Evolutionary conservation across 2,888 invertebrate genomes (phyloP).

Genomic region (Luffia ferchaultella): DNA sequence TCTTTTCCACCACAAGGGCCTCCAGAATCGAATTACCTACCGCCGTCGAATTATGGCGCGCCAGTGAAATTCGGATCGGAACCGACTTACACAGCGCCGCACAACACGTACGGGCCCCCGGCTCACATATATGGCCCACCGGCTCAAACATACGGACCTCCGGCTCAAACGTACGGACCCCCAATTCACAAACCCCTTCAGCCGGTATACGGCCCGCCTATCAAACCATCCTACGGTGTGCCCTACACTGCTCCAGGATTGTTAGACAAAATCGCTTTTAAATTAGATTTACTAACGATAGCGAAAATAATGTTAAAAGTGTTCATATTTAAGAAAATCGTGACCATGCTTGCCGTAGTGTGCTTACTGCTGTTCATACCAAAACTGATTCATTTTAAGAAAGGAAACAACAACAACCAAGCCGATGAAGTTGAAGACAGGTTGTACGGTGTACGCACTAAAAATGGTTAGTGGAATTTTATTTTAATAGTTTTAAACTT

Average conservation of each 20-base stretch:
- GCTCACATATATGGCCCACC: constrained; percentile 42
- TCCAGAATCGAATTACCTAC: constrained; percentile 25
- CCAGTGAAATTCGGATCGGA: constrained; percentile 38
- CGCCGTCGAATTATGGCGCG: constrained; percentile 33
- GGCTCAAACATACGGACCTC: constrained; percentile 46
- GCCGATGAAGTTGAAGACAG: constrained; percentile 35
- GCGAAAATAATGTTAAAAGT: constrained; percentile 80
- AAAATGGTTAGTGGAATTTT: neutral
- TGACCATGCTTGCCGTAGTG: constrained; percentile 80
- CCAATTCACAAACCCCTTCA: constrained; percentile 36
- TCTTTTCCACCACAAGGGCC: constrained; percentile 19
- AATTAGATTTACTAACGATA: constrained; percentile 74
- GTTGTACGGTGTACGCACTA: constrained; percentile 1
- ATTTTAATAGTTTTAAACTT: too few species aligned
- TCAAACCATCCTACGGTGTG: constrained; percentile 55
- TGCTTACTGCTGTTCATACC: constrained; percentile 81
- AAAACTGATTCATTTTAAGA: constrained; percentile 65
- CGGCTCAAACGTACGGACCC: constrained; percentile 43
- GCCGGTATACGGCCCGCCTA: constrained; percentile 43
- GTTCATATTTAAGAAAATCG: constrained; percentile 81
- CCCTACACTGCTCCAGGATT: constrained; percentile 64
- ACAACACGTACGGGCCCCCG: constrained; percentile 41
- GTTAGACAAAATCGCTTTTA: constrained; percentile 73
- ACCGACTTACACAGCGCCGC: constrained; percentile 32
- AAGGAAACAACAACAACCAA: constrained; percentile 31